phyloP scores from a whole-genome alignment of 2,113 vertebrate genomes.

The Chaetura pelagica region DNA sequence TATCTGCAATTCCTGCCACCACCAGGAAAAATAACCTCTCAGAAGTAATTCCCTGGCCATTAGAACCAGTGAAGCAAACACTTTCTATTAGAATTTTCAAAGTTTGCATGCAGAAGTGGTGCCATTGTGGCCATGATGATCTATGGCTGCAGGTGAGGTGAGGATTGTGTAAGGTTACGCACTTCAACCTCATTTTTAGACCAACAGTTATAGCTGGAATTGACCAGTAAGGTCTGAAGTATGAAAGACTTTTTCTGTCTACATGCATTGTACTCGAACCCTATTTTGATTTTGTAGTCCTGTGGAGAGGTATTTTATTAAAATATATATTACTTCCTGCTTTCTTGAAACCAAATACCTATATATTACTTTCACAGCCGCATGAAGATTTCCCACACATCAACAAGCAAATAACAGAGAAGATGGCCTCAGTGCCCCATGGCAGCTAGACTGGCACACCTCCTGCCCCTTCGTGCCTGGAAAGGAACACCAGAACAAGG shows the following conservation, averaged over 20 bases:
- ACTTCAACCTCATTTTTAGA: background rate
- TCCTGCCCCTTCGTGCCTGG: background rate
- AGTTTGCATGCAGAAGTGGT: background rate
- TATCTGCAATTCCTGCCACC: background rate
- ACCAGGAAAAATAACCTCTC: background rate
- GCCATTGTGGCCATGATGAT: background rate
- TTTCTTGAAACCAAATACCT: slow-evolving; percentile 31
- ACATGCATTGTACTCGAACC: background rate
- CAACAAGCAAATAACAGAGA: background rate
- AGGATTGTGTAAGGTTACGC: background rate
- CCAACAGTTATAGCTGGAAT: background rate
- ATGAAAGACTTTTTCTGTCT: background rate
- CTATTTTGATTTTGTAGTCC: background rate
- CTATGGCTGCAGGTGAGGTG: background rate
- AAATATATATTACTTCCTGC: slow-evolving; percentile 58
- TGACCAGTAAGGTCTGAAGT: background rate
- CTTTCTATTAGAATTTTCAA: background rate
- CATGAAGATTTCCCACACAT: background rate
- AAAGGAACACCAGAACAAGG: background rate
- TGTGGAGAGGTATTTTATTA: background rate
- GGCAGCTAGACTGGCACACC: background rate
- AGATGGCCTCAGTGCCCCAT: background rate
- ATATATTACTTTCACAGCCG: background rate
- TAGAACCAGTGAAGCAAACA: background rate
- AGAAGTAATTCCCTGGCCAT: background rate